These are phyloP conservation scores for Diuraphis noxia DNA, from an alignment of 1,140 invertebrate genomes.

Conservation along the genomic window DNA sequence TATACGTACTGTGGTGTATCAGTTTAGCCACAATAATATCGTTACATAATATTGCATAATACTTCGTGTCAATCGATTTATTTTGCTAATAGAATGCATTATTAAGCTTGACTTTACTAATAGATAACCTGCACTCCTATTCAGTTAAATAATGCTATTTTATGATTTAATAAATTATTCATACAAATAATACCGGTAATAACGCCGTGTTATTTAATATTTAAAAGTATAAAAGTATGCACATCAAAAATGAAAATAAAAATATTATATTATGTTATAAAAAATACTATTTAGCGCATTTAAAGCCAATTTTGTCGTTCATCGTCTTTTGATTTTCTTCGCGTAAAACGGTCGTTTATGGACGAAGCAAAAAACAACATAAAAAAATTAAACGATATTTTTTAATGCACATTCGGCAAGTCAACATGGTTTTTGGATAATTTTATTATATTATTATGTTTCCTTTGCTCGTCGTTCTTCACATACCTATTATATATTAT, in stretches of 20 bases:
- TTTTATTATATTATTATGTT: background rate
- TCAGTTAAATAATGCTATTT: background rate
- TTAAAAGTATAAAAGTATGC: background rate
- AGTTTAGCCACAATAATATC: background rate
- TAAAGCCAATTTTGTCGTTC: background rate
- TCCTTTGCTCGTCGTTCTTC: background rate
- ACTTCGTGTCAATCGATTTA: background rate
- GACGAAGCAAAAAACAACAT: background rate
- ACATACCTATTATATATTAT: background rate
- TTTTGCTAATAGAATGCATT: background rate
- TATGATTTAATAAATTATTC: background rate
- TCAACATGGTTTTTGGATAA: background rate
- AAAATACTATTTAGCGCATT: background rate
- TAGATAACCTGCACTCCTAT: background rate
- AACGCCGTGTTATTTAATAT: background rate
- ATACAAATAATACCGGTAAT: background rate
- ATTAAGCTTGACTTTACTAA: background rate
- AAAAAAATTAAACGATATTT: background rate
- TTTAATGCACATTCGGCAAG: background rate
- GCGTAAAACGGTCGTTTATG: background rate
- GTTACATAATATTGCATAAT: background rate
- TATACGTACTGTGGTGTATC: background rate
- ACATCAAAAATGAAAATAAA: background rate
- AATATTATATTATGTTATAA: background rate
- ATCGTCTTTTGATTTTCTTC: background rate